Evolutionary conservation across 2,113 vertebrate genomes (phyloP).

Genomic region (Crotalus tigris): DNA sequence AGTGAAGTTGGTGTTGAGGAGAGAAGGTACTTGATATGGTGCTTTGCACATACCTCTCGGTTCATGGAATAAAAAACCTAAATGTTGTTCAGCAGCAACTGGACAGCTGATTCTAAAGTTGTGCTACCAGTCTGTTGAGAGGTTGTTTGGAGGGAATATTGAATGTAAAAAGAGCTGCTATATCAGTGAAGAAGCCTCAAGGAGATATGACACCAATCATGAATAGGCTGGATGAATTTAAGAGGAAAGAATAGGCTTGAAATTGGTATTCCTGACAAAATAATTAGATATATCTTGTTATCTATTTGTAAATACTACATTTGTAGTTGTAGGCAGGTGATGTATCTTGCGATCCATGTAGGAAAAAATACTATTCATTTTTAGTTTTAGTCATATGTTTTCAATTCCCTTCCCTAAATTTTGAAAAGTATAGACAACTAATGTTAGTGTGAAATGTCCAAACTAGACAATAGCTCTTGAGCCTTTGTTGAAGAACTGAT

Average conservation of each 20-base stretch:
- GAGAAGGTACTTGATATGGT: neutral
- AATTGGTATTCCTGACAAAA: neutral
- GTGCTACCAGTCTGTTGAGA: neutral
- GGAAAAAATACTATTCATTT: neutral
- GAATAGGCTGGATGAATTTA: neutral
- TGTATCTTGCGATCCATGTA: neutral
- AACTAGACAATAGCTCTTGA: conserved; percentile 16
- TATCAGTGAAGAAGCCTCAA: neutral
- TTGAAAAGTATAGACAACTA: neutral
- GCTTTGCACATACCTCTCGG: neutral
- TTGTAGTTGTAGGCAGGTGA: neutral
- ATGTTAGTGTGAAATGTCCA: conserved; percentile 48
- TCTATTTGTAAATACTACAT: neutral
- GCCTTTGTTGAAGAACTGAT: conserved; percentile 56
- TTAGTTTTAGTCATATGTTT: neutral
- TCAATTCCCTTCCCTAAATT: neutral
- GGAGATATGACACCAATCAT: neutral
- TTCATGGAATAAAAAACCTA: neutral
- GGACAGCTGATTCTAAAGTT: neutral
- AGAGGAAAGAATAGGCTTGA: neutral
- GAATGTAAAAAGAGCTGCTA: neutral
- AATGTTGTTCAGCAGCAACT: neutral
- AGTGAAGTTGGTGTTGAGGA: neutral
- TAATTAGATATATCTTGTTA: neutral
- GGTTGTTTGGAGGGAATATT: neutral